Evolutionary conservation across 2,113 vertebrate genomes (phyloP).

Genomic region (Hemiscyllium ocellatum): DNA sequence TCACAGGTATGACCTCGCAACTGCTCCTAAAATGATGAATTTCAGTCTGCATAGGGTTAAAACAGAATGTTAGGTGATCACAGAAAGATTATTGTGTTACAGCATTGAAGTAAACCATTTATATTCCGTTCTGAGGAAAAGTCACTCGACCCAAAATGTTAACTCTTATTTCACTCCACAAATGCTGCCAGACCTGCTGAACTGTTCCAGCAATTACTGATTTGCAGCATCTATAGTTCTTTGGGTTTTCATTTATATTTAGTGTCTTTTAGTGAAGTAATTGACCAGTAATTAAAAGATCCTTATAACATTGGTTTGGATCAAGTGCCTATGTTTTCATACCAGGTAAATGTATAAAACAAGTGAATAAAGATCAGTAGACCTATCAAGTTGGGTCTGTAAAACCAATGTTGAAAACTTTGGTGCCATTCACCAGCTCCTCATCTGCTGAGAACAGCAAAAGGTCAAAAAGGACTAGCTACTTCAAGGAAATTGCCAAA

Average conservation of each 20-base stretch:
- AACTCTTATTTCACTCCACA: too few relatives aligned
- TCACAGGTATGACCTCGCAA: background rate
- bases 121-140: too few relatives aligned
- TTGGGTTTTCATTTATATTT: background rate
- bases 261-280: background rate
- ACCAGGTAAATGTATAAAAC: too few relatives aligned
- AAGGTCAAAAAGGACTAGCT: background rate
- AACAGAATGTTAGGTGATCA: too few relatives aligned
- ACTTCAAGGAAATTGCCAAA: background rate
- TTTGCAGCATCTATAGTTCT: too few relatives aligned
- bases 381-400: background rate
- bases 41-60: background rate
- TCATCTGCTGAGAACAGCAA: background rate
- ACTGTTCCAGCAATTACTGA: too few relatives aligned
- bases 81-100: background rate
- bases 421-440: background rate
- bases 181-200: too few relatives aligned
- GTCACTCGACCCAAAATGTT: too few relatives aligned
- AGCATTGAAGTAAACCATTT: background rate
- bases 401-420: background rate
- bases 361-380: background rate
- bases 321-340: background rate
- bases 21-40: background rate
- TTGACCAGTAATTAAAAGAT: background rate
- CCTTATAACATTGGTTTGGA: background rate